Evolutionary conservation across 2,888 invertebrate genomes (phyloP), one percentile per base, ranked within the genome.

Genomic region (Cheilosia variabilis): DNA sequence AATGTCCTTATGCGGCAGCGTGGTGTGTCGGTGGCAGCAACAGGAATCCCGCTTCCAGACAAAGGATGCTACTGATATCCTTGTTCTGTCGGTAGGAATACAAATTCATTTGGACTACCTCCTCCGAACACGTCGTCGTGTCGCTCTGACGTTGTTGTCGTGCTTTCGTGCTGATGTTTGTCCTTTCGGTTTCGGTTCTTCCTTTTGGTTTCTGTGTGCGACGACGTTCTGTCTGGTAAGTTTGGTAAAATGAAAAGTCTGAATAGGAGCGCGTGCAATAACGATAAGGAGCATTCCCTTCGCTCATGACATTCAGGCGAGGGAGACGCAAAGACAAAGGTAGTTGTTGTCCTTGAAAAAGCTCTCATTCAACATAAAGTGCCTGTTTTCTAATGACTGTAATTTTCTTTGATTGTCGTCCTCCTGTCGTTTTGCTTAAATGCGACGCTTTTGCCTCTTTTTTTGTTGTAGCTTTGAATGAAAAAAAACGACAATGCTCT

Each of bases 1-100:
- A 81, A 86, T 81, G 81, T 77, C 86, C 86, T 86, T 80, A 43
- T 53, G 43, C 24, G 43, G 43, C 22, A 52, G 52, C 52, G 22
- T 24, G 41, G 31, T 57, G 57, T 62, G 57, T 58, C 50, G 73
- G 52, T 66, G 57, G 65, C 68, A 76, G 81, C 76, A 86, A 77
- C 76, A 86, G 76, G 86, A 77, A 81, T 72, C 37, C 13, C 60
- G 43, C 65, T 68, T 27, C 71, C 24, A 68, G 81, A 86, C 86
- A 86, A 86, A 86, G 86, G 72, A 76, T 73, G 72, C 77, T 63
- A 68, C 81, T 77, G 81, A 81, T 81, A 86, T 77, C 77, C 72
- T 71, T 84, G 80, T 77, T 77, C 72, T 65, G 55, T 65, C 17
- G 69, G 63, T 68, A 43, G 60, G 72, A 77, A 78, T 83, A 83